phyloP scores from a whole-genome alignment of 2,113 vertebrate genomes.

The Saguinus midas region DNA sequence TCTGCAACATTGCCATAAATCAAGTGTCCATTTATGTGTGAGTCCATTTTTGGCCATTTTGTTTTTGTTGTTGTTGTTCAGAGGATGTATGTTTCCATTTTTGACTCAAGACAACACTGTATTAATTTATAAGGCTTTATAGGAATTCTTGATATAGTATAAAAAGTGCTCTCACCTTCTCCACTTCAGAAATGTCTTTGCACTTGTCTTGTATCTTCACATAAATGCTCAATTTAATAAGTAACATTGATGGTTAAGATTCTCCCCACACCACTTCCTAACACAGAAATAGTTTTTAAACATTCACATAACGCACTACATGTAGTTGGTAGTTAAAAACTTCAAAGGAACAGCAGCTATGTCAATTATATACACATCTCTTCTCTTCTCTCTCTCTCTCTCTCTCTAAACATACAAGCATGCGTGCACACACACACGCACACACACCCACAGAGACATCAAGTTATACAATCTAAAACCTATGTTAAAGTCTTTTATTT shows the following conservation, averaged over 20 bases:
- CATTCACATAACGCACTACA: not conserved
- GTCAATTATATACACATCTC: not conserved
- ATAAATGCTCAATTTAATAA: not conserved
- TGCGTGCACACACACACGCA: no score
- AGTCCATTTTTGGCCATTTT: no score
- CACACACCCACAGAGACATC: fast-evolving
- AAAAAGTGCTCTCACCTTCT: not conserved
- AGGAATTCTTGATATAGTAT: not conserved
- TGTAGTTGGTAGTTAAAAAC: not conserved
- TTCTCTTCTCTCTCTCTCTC: not conserved
- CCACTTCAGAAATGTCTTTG: not conserved
- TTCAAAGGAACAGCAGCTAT: not conserved
- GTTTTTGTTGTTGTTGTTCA: not conserved
- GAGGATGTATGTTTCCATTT: not conserved
- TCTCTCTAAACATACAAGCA: no score
- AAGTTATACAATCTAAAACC: not conserved
- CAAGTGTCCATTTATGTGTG: not conserved
- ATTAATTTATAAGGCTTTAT: not conserved
- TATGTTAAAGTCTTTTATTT: not conserved
- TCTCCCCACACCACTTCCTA: not conserved
- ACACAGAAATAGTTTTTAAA: not conserved
- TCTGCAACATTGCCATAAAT: not conserved
- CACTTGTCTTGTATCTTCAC: not conserved
- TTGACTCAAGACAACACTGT: not conserved
- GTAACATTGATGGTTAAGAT: not conserved